A percentile compares a stretch with the other conserved stretches of the same genome.
phyloP scores from a whole-genome alignment of 2,113 vertebrate species.

The Misgurnus mizolepis region DNA sequence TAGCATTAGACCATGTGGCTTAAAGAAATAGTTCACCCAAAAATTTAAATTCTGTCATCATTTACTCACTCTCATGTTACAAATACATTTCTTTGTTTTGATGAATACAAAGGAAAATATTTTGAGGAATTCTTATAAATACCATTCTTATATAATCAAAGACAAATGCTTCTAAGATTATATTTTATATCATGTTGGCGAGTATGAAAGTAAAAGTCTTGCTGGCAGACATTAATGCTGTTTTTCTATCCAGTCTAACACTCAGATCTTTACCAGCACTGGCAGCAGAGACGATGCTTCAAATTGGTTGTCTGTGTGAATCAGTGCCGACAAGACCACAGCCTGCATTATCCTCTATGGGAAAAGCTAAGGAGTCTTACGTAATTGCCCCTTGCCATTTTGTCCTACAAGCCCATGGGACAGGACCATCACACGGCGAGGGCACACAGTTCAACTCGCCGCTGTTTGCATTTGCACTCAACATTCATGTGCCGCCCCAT shows the following conservation, averaged over 20 bases:
- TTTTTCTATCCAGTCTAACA: background rate
- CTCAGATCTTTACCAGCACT: conserved; percentile 34
- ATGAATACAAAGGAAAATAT: too few species aligned
- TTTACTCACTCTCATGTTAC: too few species aligned
- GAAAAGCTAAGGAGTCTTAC: conserved; percentile 17
- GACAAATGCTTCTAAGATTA: background rate
- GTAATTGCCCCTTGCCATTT: background rate
- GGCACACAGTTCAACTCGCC: background rate
- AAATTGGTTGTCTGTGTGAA: conserved; percentile 64
- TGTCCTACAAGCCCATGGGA: background rate
- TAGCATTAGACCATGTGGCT: too few species aligned
- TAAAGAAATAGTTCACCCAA: too few species aligned
- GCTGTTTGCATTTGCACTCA: conserved; percentile 15
- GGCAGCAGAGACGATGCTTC: conserved; percentile 57
- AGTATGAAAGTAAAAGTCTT: background rate
- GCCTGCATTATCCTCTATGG: conserved; percentile 27
- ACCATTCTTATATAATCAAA: background rate
- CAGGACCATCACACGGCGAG: background rate
- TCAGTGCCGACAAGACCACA: conserved; percentile 43
- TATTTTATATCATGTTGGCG: background rate
- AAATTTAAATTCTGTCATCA: too few species aligned
- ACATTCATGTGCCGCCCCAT: background rate
- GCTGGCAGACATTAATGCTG: conserved; percentile 1
- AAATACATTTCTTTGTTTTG: too few species aligned
- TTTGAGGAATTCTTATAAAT: too few species aligned